phyloP scores from a whole-genome alignment of 2,797 vertebrate genomes.

The Forpus xanthops region DNA sequence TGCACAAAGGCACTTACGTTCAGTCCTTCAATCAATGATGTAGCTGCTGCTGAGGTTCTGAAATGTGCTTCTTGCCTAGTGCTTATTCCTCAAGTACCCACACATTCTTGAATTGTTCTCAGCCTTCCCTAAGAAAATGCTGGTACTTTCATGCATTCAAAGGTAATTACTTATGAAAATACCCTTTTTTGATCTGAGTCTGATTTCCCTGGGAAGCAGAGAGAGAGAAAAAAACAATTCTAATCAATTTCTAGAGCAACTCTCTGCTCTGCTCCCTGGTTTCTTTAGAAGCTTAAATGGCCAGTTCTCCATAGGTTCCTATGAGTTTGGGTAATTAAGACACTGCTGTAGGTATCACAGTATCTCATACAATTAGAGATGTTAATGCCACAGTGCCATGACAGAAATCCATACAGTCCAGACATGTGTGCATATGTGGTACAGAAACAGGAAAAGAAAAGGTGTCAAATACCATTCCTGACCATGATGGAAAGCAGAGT shows the following conservation, averaged over 20 bases:
- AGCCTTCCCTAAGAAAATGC: background rate
- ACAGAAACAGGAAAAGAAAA: background rate
- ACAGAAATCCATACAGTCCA: background rate
- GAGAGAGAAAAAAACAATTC: background rate
- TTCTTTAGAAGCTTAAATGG: background rate
- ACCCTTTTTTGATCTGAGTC: background rate
- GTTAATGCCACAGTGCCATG: background rate
- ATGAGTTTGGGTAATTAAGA: background rate
- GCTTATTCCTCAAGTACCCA: background rate
- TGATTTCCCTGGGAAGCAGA: background rate
- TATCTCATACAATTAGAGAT: background rate
- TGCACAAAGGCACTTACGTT: background rate
- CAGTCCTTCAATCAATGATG: background rate
- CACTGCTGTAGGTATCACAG: background rate
- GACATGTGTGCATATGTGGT: accelerated
- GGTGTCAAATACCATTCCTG: background rate
- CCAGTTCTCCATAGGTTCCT: background rate
- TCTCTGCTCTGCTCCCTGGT: background rate
- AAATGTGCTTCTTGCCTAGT: background rate
- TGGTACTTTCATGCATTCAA: background rate
- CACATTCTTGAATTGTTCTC: background rate
- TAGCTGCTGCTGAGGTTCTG: background rate
- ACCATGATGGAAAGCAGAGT: background rate
- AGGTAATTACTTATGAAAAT: background rate
- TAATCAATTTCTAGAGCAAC: background rate